Conservation (phyloP, 2,888 invertebrate genomes). For the Xanthia togata region DNA sequence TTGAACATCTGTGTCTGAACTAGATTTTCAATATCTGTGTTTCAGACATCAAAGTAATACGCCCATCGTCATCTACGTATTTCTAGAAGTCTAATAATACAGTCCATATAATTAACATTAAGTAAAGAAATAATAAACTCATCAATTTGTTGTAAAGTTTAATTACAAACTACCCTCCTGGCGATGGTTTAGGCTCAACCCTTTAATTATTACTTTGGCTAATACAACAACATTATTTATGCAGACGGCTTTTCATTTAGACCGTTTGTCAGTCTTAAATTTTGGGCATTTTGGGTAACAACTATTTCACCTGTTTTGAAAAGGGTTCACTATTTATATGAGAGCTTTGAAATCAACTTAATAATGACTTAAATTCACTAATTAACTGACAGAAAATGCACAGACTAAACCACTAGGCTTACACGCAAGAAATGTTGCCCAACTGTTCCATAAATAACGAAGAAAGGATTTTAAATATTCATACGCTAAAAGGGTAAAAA, state of each 20-base stretch:
- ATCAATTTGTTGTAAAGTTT: background rate
- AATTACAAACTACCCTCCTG: slow-evolving; percentile 26
- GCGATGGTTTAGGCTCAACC: slow-evolving; percentile 26
- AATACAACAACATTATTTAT: slow-evolving; percentile 32
- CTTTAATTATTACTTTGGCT: slow-evolving; percentile 22
- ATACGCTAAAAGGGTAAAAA: background rate
- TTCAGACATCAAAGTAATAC: background rate
- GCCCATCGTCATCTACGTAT: no score
- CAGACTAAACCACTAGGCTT: background rate
- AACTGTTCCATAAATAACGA: no score
- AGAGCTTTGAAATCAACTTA: background rate
- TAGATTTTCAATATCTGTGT: no score
- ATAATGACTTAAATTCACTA: no score
- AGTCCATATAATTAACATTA: background rate
- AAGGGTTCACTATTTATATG: background rate
- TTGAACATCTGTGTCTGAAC: no score
- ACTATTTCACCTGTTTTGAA: background rate
- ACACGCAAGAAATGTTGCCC: background rate
- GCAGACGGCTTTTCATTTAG: slow-evolving; percentile 20
- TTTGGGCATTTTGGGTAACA: background rate
- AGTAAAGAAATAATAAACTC: slow-evolving; percentile 23
- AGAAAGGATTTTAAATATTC: background rate
- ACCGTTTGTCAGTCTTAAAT: background rate
- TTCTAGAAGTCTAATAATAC: background rate
- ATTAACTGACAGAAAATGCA: background rate